Evolutionary conservation across 2,113 vertebrate genomes (phyloP).

Genomic region (Ginglymostoma cirratum): DNA sequence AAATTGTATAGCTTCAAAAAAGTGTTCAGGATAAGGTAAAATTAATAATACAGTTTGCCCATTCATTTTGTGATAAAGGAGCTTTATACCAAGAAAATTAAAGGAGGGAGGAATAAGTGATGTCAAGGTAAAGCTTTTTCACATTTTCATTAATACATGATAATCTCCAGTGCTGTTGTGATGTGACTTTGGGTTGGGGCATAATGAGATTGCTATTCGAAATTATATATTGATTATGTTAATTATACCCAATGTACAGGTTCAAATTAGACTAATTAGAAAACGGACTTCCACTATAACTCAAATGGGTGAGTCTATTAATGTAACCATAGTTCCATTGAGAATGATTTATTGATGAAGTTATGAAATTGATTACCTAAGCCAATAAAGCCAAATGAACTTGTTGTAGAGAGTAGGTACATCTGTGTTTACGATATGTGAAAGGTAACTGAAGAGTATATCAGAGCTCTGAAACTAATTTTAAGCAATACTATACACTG

Average conservation of each 20-base stretch:
- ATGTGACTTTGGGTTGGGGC: background rate
- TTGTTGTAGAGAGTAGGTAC: background rate
- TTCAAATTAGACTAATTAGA: constrained; percentile 23
- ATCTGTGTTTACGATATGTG: background rate
- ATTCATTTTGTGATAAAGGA: background rate
- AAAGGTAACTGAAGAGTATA: background rate
- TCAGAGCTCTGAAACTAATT: background rate
- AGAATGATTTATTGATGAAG: background rate
- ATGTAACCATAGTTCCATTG: constrained; percentile 15
- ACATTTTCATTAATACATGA: constrained; percentile 15
- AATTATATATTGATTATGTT: constrained; percentile 33
- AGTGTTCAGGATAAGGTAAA: background rate
- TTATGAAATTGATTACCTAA: constrained; percentile 3
- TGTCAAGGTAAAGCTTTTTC: constrained; percentile 24
- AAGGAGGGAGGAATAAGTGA: background rate
- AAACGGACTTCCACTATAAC: constrained; percentile 22
- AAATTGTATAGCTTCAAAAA: background rate
- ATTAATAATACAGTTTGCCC: background rate
- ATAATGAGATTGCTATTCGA: constrained; percentile 21
- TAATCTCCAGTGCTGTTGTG: background rate
- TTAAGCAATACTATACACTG: background rate
- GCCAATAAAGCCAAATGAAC: background rate
- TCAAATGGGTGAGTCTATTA: background rate
- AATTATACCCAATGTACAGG: constrained; percentile 17
- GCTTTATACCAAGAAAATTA: background rate